These are phyloP conservation scores for Apeltes quadracus DNA, from an alignment of 2,113 vertebrate species.

Conservation along the genomic window DNA sequence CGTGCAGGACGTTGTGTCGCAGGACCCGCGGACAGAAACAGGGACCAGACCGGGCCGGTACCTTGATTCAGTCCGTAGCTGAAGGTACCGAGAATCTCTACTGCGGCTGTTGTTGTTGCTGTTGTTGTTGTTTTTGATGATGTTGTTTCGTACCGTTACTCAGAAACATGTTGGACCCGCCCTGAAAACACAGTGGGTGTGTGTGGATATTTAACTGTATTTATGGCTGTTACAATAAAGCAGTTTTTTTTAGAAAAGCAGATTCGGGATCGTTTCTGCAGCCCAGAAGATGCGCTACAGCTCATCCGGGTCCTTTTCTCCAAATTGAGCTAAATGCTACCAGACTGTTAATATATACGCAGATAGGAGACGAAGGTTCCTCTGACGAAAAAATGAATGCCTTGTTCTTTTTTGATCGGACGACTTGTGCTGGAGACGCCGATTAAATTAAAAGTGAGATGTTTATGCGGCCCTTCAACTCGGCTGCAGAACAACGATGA, in stretches of 20 bases:
- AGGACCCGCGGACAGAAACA: background rate
- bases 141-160: background rate
- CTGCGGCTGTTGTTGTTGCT: background rate
- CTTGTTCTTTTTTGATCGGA: background rate
- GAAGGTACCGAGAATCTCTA: conserved; percentile 33
- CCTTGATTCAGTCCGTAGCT: background rate
- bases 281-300: background rate
- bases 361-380: background rate
- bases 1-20: background rate
- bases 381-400: background rate
- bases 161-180: conserved; percentile 9
- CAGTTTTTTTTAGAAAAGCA: background rate
- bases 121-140: background rate
- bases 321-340: conserved; percentile 31
- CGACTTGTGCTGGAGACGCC: background rate
- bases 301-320: background rate
- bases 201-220: background rate
- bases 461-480: background rate
- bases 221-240: background rate
- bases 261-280: background rate
- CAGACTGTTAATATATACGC: background rate
- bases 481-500: background rate
- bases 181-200: conserved; percentile 13
- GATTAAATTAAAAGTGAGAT: background rate
- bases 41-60: background rate